Base-by-base conservation (phyloP, 2,888 invertebrate species). In the Falcaria lacertinaria region DNA sequence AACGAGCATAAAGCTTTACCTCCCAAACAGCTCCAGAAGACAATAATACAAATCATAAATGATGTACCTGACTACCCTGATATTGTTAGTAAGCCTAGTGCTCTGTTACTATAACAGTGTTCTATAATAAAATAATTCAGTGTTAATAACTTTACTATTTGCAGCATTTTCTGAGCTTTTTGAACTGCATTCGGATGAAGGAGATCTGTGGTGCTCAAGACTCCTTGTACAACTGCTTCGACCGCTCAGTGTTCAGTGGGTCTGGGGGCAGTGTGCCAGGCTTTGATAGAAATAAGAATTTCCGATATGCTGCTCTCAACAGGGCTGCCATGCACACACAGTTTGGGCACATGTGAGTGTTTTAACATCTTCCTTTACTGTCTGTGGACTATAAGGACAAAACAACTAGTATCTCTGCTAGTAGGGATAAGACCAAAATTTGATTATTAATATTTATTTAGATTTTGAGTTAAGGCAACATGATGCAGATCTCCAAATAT, bases 271-370 rank as follows among this genome's bases (percentile, higher is more conserved):
- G 77, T 35, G 73, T 75, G n/a, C 89, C 90, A 36, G 91, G 90
- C 52, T 86, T 82, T 34, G 87, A 89, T 41, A 81, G 82, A 52
- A 89, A 89, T 47, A 92, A 93, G 68, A 94, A 93, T 34, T 95
- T 95, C 65, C 91, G 97, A 67, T 98, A 95, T 74, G 97, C 97
- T 4, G 96, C 97, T 14, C 89, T 98, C n/a, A 97, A 97, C 75
- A 89, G 98, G 51, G 97, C 97, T 0, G 94, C 96, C 15, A 90
- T 97, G 63, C 96, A 97, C 75, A 94, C 95, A 37, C 93, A 95
- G 59, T 97, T 97, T 78, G 94, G 93, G 39, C 94, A 96, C 69
- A 93, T 91, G 95, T 95, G 82, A 74, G 80, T 66, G 41, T 22
- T 40, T 33, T 14, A 40, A 14, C 15, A 17, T 13, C 15, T 39